Evolutionary conservation across 2,888 invertebrate species (phyloP).

Genomic region (Leucania comma): DNA sequence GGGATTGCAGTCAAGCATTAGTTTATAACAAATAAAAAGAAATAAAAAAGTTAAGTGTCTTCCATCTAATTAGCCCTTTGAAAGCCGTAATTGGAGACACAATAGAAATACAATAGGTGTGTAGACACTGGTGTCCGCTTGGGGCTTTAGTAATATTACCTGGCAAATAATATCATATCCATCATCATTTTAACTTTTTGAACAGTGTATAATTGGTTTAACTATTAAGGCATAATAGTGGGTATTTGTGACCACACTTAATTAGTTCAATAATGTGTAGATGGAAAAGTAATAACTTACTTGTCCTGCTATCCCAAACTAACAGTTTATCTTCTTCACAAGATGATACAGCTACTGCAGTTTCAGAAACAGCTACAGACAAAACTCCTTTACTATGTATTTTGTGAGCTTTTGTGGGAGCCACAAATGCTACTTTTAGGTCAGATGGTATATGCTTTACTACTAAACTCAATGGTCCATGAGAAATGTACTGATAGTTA

Average conservation of each 20-base stretch:
- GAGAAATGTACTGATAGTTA: constrained; percentile 83
- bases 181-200: neutral
- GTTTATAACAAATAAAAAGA: too few relatives aligned
- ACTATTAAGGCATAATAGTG: neutral
- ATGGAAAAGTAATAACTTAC: constrained; percentile 72
- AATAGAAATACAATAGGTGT: too few relatives aligned
- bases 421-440: constrained; percentile 87
- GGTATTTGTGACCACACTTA: neutral
- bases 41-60: too few relatives aligned
- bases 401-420: constrained; percentile 86
- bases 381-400: constrained; percentile 88
- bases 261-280: neutral
- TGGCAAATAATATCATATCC: neutral
- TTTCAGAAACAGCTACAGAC: constrained; percentile 90
- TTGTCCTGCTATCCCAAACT: constrained; percentile 92
- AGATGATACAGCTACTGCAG: constrained; percentile 92
- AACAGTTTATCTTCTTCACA: constrained; percentile 90
- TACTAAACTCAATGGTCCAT: constrained; percentile 82
- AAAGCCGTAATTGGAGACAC: too few relatives aligned
- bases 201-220: neutral
- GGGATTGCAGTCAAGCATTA: too few relatives aligned
- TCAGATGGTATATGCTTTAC: constrained; percentile 84
- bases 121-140: too few relatives aligned
- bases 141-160: too few relatives aligned
- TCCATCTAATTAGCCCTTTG: neutral